Evolutionary conservation across 2,797 vertebrate genomes (phyloP), one percentile per base, ranked within the genome.

Genomic region (Anguilla marmorata): DNA sequence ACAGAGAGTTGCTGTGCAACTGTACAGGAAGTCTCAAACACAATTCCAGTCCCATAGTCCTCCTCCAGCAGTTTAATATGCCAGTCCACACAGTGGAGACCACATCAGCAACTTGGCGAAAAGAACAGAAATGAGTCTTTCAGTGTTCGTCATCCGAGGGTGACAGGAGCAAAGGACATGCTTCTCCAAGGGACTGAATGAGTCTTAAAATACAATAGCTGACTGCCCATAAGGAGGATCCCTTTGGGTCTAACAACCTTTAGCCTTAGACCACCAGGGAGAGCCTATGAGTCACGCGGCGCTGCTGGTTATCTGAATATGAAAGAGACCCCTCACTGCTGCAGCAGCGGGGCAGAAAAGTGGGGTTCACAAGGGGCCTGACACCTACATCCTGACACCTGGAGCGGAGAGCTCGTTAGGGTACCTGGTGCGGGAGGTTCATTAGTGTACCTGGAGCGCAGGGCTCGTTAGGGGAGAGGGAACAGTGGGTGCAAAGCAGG

Each of bases 401-500:
- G 50, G 50, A 30, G 50, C 12, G 41, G 12, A 33, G 45, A 52
- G 24, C n/a, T 54, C 83, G 24, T 84, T 52, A 84, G 80, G 21
- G 45, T 84, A 84, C 45, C 45, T 84, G 80, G 48, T 3, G 48
- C 50, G 9, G 80, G 9, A 84, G 45, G 48, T 54, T 50, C 80
- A 84, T 84, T 84, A n/a, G 21, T 48, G 30, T 84, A 50, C 48
- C 80, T 54, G 80, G 80, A 54, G 80, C 14, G 48, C 8, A 12
- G 50, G 45, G 80, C 80, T 84, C 48, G n/a, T 84, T 84, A 84
- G 83, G 48, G 83, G 27, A 58, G 27, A 27, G 52, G 11, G 24
- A 84, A 56, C 83, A 84, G 83, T 84, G 83, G 83, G 83, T 33
- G 27, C 52, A 58, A 30, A 27, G 83, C 50, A 84, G 50, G 83